phyloP scores from a whole-genome alignment of 2,113 vertebrate genomes.

The Istiophorus platypterus region DNA sequence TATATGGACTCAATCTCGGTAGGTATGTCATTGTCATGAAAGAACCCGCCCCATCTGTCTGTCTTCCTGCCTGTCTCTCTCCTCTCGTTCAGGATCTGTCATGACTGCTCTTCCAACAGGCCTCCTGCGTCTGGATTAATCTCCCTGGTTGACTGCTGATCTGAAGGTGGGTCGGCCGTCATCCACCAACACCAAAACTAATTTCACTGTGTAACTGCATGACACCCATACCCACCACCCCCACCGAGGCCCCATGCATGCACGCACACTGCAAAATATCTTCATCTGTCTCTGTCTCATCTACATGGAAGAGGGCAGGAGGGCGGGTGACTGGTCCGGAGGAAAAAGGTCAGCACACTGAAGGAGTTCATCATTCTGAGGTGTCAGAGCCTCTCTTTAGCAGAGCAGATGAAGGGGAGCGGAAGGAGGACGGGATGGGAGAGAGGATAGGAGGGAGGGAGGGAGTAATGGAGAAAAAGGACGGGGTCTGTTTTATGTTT shows the following conservation, averaged over 20 bases:
- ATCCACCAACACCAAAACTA: slow-evolving; percentile 71
- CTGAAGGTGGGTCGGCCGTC: slow-evolving; percentile 62
- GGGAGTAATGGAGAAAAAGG: slow-evolving; percentile 9
- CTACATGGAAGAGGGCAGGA: slow-evolving; percentile 75
- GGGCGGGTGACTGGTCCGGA: slow-evolving; percentile 67
- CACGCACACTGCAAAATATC: slow-evolving; percentile 72
- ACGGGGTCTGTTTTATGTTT: slow-evolving; percentile 44
- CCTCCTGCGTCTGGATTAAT: slow-evolving; percentile 74
- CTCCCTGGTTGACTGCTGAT: slow-evolving; percentile 65
- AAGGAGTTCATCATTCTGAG: slow-evolving; percentile 81
- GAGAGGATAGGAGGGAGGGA: slow-evolving; percentile 6
- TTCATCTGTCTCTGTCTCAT: slow-evolving; percentile 85
- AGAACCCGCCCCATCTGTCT: slow-evolving; percentile 43
- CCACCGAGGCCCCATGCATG: slow-evolving; percentile 46
- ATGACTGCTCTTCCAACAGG: slow-evolving; percentile 44
- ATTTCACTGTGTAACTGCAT: slow-evolving; percentile 74
- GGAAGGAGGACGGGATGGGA: slow-evolving; percentile 23
- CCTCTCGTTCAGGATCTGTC: slow-evolving; percentile 47
- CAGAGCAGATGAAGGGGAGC: slow-evolving; percentile 56
- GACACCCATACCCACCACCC: slow-evolving; percentile 38
- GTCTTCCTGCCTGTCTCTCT: slow-evolving; percentile 45
- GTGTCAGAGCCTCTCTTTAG: slow-evolving; percentile 69
- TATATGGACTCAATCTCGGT: slow-evolving; percentile 54
- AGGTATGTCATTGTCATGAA: slow-evolving; percentile 53
- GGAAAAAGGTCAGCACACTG: slow-evolving; percentile 77